These are phyloP conservation scores for Hofmannophila pseudospretella DNA, from an alignment of 2,888 invertebrate genomes.

Conservation along the genomic window DNA sequence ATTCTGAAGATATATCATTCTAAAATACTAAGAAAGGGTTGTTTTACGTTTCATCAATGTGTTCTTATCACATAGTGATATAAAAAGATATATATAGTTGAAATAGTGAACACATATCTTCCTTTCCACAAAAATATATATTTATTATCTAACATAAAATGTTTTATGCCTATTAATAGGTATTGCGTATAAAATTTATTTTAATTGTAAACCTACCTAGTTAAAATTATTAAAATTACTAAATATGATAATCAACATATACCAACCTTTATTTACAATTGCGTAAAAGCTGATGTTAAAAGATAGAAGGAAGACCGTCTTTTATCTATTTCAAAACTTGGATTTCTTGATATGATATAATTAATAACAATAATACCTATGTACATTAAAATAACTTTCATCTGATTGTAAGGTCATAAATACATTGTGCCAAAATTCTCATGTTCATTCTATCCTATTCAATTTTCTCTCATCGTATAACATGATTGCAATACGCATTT, in stretches of 20 bases:
- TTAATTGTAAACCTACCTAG: too few relatives aligned
- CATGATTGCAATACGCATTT: conserved; percentile 29
- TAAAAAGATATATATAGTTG: conserved; percentile 37
- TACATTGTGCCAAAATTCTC: conserved; percentile 58
- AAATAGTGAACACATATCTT: conserved; percentile 62
- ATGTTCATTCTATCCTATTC: too few relatives aligned
- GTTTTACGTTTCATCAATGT: conserved; percentile 5
- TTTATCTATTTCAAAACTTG: too few relatives aligned
- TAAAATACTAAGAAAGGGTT: too few relatives aligned
- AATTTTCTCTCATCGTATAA: conserved; percentile 20
- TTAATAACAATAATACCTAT: neutral
- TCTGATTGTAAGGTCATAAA: neutral
- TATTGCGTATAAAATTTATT: conserved; percentile 16
- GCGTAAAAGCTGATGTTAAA: too few relatives aligned
- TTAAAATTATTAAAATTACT: neutral
- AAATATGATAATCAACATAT: too few relatives aligned
- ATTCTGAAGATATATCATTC: too few relatives aligned
- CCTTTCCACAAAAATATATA: conserved; percentile 43
- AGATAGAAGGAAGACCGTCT: too few relatives aligned
- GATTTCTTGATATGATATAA: too few relatives aligned
- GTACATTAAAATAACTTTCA: neutral
- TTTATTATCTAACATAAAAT: conserved; percentile 5
- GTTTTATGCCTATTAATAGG: conserved; percentile 52
- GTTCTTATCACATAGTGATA: conserved; percentile 52
- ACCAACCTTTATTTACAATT: too few relatives aligned